Evolutionary conservation across 2,888 invertebrate genomes (phyloP).

Genomic region (Macrophya alboannulata): DNA sequence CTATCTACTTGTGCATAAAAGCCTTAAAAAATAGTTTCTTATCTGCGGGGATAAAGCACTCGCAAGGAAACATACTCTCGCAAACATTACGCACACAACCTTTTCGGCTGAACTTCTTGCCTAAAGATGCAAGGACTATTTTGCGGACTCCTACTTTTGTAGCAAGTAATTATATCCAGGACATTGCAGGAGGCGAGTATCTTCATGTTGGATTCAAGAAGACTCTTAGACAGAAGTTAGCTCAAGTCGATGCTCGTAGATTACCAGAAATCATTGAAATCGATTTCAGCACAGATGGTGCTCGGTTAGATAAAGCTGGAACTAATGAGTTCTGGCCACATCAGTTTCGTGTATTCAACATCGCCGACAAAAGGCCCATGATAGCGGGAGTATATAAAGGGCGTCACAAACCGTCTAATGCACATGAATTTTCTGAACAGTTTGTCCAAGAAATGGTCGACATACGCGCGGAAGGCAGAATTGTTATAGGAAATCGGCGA

Average conservation of each 20-base stretch:
- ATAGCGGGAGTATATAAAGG: constrained; percentile 57
- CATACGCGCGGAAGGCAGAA: constrained; percentile 49
- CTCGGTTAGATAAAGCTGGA: constrained; percentile 38
- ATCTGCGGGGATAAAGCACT: not conserved
- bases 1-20: not conserved
- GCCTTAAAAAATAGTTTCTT: not conserved
- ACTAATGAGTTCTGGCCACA: constrained; percentile 50
- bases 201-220: constrained; percentile 51
- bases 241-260: not conserved
- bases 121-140: constrained; percentile 53
- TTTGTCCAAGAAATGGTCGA: constrained; percentile 47
- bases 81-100: not conserved
- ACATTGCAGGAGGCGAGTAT: constrained; percentile 54
- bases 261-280: constrained; percentile 48
- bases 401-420: constrained; percentile 46
- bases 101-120: constrained; percentile 27
- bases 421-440: constrained; percentile 55
- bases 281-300: constrained; percentile 59
- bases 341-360: constrained; percentile 36
- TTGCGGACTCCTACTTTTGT: constrained; percentile 53
- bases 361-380: constrained; percentile 25
- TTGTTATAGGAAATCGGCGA: constrained; percentile 31
- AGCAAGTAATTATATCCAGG: not conserved
- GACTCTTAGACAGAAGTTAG: constrained; percentile 6
- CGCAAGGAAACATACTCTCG: constrained; percentile 12